Evolutionary conservation across 2,797 vertebrate species (phyloP).

Genomic region (Hypotaenidia okinawae): DNA sequence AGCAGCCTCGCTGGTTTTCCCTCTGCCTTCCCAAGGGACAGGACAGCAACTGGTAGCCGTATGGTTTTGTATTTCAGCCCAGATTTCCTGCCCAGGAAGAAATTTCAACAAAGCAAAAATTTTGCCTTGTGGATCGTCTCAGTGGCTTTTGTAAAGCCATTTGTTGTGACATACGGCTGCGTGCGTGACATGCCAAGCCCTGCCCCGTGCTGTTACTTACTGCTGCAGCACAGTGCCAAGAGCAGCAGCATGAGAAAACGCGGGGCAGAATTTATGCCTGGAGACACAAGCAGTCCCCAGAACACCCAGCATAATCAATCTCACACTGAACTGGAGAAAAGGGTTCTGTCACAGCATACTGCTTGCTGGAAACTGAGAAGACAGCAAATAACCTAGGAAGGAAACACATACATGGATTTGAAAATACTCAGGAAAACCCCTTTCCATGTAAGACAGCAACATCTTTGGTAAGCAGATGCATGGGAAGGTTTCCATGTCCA

Average conservation of each 20-base stretch:
- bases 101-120: background rate
- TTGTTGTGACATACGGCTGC: constrained; percentile 76
- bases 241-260: constrained; percentile 62
- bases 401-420: background rate
- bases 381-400: background rate
- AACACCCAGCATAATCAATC: constrained; percentile 81
- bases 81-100: background rate
- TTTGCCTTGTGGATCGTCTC: background rate
- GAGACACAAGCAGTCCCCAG: constrained; percentile 78
- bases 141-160: constrained; percentile 52
- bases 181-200: constrained; percentile 71
- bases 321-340: constrained; percentile 72
- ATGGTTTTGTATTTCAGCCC: background rate
- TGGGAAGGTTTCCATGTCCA: background rate
- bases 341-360: background rate
- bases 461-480: background rate
- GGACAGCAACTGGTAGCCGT: background rate
- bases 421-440: background rate
- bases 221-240: constrained; percentile 79
- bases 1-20: background rate
- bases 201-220: constrained; percentile 81
- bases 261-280: constrained; percentile 71
- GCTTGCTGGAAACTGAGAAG: constrained; percentile 51
- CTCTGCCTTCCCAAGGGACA: background rate
- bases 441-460: background rate